Base-by-base conservation (phyloP, 2,888 invertebrate species). In the Peribatodes rhomboidaria region DNA sequence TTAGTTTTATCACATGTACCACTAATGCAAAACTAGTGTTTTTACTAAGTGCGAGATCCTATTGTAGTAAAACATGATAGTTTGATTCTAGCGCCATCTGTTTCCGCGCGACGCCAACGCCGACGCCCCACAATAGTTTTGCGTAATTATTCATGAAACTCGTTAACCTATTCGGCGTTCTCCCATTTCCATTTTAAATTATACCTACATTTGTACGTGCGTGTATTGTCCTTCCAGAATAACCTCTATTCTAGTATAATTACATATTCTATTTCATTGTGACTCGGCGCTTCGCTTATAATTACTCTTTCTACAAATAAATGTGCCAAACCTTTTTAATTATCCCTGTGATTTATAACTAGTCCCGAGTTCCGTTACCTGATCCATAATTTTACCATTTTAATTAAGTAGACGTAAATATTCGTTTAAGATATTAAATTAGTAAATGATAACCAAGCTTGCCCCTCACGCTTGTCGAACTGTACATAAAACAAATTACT, bases 381-480 rank as follows among this genome's bases (percentile, higher is more conserved):
- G 56, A 65, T 67, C 65, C 68, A 50, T 68, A 69, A 72, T 62
- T 71, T 73, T 69, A 76, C 44, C 63, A 68, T 49, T 62, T 65
- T 68, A 62, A 67, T 71, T 77, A 73, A 49, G 75, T 81, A 77
- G 64, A 73, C 35, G 54, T 60, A 66, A 70, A 59, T 71, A 52
- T 73, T 65, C 59, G 18, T 58, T 63, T 65, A 67, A 64, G 57
- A 63, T 52, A 61, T 54, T 59, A 53, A 46, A 60, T 56, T 66
- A 64, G 67, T 58, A 52, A 68, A 61, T 67, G 73, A 67, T 84
- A 84, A 81, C 79, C 84, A 86, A 84, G 92, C 92, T 91, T 90
- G 85, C 84, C 83, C 85, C 77, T 84, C 92, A 91, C 92, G 92
- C 92, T 90, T 90, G 85, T 83, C 80, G 74, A 84, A 80, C 72